Percentiles rank a stretch among this genome's conserved stretches.
phyloP scores from a whole-genome alignment of 2,888 invertebrate genomes.

The Apodemia duryi region DNA sequence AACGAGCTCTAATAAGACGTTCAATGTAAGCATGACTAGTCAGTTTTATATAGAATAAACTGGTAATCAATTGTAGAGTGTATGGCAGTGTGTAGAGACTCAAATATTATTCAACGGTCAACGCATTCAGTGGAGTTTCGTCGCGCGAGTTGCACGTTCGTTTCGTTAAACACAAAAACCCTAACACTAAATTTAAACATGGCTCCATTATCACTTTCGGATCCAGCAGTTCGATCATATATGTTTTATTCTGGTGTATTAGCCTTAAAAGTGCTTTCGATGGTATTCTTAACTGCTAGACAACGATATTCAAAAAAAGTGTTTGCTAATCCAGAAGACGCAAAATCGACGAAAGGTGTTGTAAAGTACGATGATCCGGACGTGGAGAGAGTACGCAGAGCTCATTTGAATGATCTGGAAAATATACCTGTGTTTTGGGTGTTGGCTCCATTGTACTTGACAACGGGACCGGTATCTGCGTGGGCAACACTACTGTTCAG shows the following conservation, averaged over 20 bases:
- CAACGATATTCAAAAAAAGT: slow-evolving; percentile 46
- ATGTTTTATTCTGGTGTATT: slow-evolving; percentile 47
- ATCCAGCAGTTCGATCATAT: slow-evolving; percentile 46
- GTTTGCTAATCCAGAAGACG: slow-evolving; percentile 57
- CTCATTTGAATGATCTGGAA: slow-evolving; percentile 85
- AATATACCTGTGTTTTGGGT: slow-evolving; percentile 83
- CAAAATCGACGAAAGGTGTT: slow-evolving; percentile 38
- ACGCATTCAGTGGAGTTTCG: slow-evolving; percentile 16
- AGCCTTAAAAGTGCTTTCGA: slow-evolving; percentile 46
- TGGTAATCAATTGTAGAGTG: background rate
- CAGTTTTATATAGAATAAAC: background rate
- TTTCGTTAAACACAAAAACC: background rate
- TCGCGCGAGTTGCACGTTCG: slow-evolving; percentile 17
- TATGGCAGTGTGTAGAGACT: no score
- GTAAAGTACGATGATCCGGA: slow-evolving; percentile 56
- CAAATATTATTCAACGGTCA: background rate
- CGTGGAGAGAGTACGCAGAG: slow-evolving; percentile 68
- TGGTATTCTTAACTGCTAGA: slow-evolving; percentile 43
- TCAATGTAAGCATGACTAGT: background rate
- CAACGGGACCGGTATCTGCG: slow-evolving; percentile 61
- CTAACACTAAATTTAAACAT: slow-evolving; percentile 27
- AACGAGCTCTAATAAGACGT: no score
- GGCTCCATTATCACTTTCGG: slow-evolving; percentile 39
- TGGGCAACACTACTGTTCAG: slow-evolving; percentile 41
- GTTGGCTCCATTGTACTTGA: slow-evolving; percentile 66